These are phyloP conservation scores for Ia io DNA, from an alignment of 2,113 vertebrate species.

Conservation along the genomic window DNA sequence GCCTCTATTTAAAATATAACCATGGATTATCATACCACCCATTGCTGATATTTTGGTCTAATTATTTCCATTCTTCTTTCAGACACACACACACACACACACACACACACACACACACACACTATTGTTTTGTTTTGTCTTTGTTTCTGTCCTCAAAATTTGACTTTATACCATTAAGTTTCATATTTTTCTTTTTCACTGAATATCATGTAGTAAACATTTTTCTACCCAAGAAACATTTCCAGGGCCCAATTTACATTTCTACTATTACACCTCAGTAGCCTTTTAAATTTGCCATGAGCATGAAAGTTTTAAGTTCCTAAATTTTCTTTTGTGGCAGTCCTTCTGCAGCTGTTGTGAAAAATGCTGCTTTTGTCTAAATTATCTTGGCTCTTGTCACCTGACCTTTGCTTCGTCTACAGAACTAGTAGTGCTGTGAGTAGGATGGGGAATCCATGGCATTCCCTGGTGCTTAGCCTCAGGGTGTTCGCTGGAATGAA, in stretches of 20 bases:
- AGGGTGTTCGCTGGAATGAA: not conserved
- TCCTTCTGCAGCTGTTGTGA: not conserved
- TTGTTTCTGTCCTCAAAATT: not conserved
- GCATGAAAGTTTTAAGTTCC: not conserved
- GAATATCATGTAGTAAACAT: not conserved
- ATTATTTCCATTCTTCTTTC: not conserved
- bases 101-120: not conserved
- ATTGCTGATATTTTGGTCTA: not conserved
- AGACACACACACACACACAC: not conserved
- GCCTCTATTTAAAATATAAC: constrained; percentile 11
- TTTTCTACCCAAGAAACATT: constrained; percentile 28
- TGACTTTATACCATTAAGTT: not conserved
- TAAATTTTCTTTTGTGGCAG: not conserved
- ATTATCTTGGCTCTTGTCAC: not conserved
- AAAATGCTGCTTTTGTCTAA: not conserved
- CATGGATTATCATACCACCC: not conserved
- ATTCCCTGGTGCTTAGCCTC: not conserved
- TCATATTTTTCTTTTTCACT: not conserved
- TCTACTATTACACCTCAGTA: not conserved
- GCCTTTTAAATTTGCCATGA: not conserved
- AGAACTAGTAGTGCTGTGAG: not conserved
- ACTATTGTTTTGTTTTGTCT: not conserved
- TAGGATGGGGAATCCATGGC: not conserved
- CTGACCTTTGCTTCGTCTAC: not conserved
- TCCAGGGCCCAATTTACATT: not conserved